Base-by-base conservation (phyloP, 2,797 vertebrate species). In the Leptoclinus maculatus region DNA sequence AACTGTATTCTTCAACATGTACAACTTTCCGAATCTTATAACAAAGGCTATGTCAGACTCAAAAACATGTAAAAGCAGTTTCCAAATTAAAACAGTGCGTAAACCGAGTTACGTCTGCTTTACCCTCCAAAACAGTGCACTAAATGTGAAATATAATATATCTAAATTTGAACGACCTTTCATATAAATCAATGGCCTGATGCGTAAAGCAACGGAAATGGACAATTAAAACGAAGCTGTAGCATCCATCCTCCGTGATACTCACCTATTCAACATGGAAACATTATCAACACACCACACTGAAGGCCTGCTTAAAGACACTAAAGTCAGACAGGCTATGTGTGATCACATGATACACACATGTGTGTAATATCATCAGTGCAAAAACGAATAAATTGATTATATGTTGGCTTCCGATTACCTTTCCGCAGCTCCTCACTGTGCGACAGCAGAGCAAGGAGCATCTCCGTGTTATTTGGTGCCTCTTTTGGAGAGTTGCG, bases 371-470 rank as follows among this genome's bases (percentile, higher is more conserved):
- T 19, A 47, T 11, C 27, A 78, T 49, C 3, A 38, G 7, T 7
- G 7, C 21, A 53, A 7, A 66, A 66, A 69, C 5, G 7, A 32
- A 75, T 49, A 21, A 12, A 69, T 13, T 4, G 12, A 45, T 5
- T 0, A 14, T 17, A 41, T 36, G n/a, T 34, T 1, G 21, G 17
- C 9, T 72, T 2, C 29, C 7, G 7, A 71, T 91, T 95, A 97
- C 96, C 96, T 97, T 94, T 95, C 56, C 92, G 93, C 60, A 95
- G 91, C 63, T 96, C 95, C 56, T 95, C 94, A 60, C 94, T 94
- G 82, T 95, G 95, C 5, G 96, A 94, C 86, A 97, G 91, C 81
- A 96, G 67, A 12, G 96, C 94, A 4, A 96, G 86, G 14, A 96
- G 95, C 92, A 95, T 95, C 87, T 96, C 95, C 32, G 92, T 76